These are phyloP conservation scores for Spisula solida DNA, from an alignment of 2,888 invertebrate genomes.

Conservation along the genomic window DNA sequence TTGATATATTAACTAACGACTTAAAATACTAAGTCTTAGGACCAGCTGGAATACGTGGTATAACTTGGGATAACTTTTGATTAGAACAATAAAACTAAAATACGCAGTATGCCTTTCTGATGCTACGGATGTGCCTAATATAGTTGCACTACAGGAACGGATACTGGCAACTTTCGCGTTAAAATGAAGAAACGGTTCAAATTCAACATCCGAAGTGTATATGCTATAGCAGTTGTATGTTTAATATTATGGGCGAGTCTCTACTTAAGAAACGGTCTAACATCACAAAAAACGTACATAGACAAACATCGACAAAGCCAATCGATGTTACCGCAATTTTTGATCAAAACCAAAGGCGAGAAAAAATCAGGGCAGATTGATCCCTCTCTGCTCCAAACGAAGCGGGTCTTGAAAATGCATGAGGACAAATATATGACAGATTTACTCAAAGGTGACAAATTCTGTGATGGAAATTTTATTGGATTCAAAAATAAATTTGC, in stretches of 20 bases:
- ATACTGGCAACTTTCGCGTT: too few relatives aligned
- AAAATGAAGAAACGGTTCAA: neutral
- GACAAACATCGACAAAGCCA: conserved; percentile 8
- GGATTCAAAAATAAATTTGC: conserved; percentile 70
- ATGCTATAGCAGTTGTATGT: neutral
- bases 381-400: neutral
- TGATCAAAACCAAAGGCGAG: neutral
- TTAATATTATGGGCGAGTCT: neutral
- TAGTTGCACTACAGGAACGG: too few relatives aligned
- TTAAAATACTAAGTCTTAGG: too few relatives aligned
- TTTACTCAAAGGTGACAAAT: neutral
- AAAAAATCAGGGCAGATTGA: neutral
- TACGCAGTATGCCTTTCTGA: too few relatives aligned
- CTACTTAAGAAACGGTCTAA: neutral
- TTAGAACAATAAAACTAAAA: too few relatives aligned
- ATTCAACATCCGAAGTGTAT: neutral
- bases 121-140: too few relatives aligned
- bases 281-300: neutral
- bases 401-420: neutral
- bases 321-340: neutral
- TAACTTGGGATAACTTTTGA: too few relatives aligned
- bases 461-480: conserved; percentile 66
- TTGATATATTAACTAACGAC: too few relatives aligned
- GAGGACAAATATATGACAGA: neutral
- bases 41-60: too few relatives aligned